A percentile compares a stretch with the other conserved stretches of the same genome.
phyloP scores from a whole-genome alignment of 2,797 vertebrate species.

The Moxostoma hubbsi region DNA sequence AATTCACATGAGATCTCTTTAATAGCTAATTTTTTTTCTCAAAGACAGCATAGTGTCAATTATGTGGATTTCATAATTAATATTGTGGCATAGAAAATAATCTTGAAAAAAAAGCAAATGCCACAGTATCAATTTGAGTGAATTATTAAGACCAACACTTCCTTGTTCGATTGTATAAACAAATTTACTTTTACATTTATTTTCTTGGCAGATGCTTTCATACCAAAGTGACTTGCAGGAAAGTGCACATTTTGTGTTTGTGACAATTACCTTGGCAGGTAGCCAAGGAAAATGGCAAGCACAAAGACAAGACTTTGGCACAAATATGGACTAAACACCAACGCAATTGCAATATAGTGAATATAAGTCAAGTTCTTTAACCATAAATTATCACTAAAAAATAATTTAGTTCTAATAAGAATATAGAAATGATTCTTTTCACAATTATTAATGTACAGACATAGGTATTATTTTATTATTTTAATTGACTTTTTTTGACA shows the following conservation, averaged over 20 bases:
- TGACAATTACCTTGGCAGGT: background rate
- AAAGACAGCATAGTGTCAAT: too few species aligned
- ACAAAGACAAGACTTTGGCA: slow-evolving; percentile 13
- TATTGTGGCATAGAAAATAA: too few species aligned
- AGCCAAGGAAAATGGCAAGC: background rate
- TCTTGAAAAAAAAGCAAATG: too few species aligned
- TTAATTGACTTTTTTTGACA: background rate
- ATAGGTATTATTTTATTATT: background rate
- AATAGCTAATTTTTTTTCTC: too few species aligned
- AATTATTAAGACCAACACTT: too few species aligned
- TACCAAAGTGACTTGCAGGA: background rate
- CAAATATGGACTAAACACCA: background rate
- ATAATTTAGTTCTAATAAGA: background rate
- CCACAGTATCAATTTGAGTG: too few species aligned
- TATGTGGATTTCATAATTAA: too few species aligned
- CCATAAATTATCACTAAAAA: background rate
- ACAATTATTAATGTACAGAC: background rate
- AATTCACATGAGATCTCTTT: too few species aligned
- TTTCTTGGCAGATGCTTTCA: background rate
- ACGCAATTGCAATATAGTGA: background rate
- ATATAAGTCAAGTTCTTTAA: background rate
- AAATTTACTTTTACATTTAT: background rate
- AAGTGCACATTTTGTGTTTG: slow-evolving; percentile 2
- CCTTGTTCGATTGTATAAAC: background rate
- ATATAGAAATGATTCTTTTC: background rate